These are phyloP conservation scores for Pseudolaguvia tuberculata DNA, from an alignment of 2,113 vertebrate genomes.

Conservation along the genomic window DNA sequence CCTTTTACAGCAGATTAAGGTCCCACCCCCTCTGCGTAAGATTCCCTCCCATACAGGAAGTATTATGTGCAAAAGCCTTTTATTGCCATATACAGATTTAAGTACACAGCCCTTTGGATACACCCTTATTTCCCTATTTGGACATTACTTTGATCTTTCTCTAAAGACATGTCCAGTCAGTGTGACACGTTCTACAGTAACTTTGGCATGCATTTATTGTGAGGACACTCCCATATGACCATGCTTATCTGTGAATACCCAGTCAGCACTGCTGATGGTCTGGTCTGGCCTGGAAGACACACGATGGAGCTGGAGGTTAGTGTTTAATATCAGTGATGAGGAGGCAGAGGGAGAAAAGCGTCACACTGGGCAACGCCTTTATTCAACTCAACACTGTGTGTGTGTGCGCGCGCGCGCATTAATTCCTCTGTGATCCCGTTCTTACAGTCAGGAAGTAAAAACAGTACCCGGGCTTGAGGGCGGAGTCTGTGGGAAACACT, in stretches of 20 bases:
- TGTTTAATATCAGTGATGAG: constrained; percentile 74
- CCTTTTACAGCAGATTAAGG: neutral
- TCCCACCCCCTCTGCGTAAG: neutral
- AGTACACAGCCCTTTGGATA: too few species aligned
- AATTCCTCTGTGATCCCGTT: constrained; percentile 83
- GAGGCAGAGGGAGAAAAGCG: neutral
- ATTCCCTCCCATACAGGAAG: too few species aligned
- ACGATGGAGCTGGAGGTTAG: neutral
- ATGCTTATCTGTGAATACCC: neutral
- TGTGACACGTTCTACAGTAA: too few species aligned
- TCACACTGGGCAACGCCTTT: constrained; percentile 71
- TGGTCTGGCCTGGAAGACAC: neutral
- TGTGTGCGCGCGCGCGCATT: constrained; percentile 56
- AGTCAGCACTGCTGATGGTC: neutral
- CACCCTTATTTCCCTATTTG: neutral
- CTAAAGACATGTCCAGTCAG: neutral
- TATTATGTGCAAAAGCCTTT: too few species aligned
- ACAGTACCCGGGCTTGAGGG: constrained; percentile 91
- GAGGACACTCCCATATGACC: neutral
- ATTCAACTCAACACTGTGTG: constrained; percentile 85
- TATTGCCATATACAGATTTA: too few species aligned
- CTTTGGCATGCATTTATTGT: too few species aligned
- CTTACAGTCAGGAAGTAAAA: constrained; percentile 72
- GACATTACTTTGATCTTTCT: neutral
- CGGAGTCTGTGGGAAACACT: constrained; percentile 92